A percentile compares a stretch with the other conserved stretches of the same genome.
phyloP scores from a whole-genome alignment of 92 coral and sea anemone genomes.

The Palythoa heliodiscus region DNA sequence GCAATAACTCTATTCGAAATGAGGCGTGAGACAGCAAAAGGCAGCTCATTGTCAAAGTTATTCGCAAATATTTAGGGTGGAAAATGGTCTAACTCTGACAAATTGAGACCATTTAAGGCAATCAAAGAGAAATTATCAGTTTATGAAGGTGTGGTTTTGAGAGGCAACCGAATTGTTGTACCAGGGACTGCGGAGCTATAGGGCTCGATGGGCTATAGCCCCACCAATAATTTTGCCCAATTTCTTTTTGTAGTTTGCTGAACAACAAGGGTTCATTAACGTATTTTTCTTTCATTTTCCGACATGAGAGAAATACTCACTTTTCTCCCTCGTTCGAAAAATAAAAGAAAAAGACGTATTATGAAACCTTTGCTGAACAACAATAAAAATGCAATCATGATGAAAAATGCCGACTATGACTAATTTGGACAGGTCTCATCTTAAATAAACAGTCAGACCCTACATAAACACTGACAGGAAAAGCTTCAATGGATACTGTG shows the following conservation, averaged over 20 bases:
- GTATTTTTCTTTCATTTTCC: constrained; percentile 5
- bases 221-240: too few species aligned
- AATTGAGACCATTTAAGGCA: constrained; percentile 14
- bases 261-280: too few species aligned
- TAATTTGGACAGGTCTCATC: background rate
- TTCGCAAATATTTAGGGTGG: constrained; percentile 7
- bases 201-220: too few species aligned
- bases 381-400: constrained; percentile 28
- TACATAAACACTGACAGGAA: constrained; percentile 19
- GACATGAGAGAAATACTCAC: constrained; percentile 24
- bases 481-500: constrained; percentile 20
- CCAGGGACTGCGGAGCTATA: too few species aligned
- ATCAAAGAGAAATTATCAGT: constrained; percentile 43
- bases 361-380: constrained; percentile 22
- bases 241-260: too few species aligned
- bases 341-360: constrained; percentile 11
- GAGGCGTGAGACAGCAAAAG: constrained; percentile 26
- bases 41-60: background rate
- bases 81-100: constrained; percentile 1
- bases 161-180: constrained; percentile 57
- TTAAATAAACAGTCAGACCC: constrained; percentile 15
- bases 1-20: background rate
- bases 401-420: constrained; percentile 15
- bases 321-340: constrained; percentile 8
- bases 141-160: constrained; percentile 43